phyloP scores from a whole-genome alignment of 2,113 vertebrate species.

The Peromyscus leucopus region DNA sequence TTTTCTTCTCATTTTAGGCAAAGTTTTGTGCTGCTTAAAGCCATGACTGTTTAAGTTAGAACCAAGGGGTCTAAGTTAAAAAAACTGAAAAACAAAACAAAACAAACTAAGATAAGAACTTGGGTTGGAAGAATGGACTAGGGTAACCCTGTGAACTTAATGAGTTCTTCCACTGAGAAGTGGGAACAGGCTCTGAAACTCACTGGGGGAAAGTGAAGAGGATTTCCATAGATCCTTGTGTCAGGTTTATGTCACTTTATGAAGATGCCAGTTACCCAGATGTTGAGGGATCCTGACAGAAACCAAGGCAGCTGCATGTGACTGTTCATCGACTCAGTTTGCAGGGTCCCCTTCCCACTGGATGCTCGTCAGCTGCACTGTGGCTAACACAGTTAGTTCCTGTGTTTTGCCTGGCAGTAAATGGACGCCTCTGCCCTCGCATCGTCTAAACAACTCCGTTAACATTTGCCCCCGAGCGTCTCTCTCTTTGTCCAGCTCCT shows the following conservation, averaged over 20 bases:
- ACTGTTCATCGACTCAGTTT: conserved; percentile 72
- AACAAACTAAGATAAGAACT: conserved; percentile 42
- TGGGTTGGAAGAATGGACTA: not conserved
- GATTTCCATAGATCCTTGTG: conserved; percentile 61
- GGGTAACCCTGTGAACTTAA: conserved; percentile 74
- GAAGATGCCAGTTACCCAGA: conserved; percentile 79
- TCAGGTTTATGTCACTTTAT: conserved; percentile 80
- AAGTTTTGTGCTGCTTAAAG: conserved; percentile 67
- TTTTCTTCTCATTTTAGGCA: conserved; percentile 48
- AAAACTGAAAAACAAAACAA: not conserved
- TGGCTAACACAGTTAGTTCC: conserved; percentile 89
- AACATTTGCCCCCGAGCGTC: conserved; percentile 94
- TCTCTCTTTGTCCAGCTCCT: conserved; percentile 95
- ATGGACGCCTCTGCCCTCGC: conserved; percentile 89
- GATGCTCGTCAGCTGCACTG: conserved; percentile 87
- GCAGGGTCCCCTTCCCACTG: conserved; percentile 84
- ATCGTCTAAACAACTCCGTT: conserved; percentile 94
- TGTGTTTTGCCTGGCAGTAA: conserved; percentile 90
- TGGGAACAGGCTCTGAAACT: conserved; percentile 70
- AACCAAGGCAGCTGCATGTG: conserved; percentile 84
- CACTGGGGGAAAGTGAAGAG: conserved; percentile 75
- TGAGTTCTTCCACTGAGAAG: not conserved
- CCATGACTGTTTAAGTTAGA: conserved; percentile 28
- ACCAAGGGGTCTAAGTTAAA: not conserved
- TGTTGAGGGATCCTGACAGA: conserved; percentile 78